Evolutionary conservation across 2,888 invertebrate genomes (phyloP).

Genomic region (Oligia strigilis): DNA sequence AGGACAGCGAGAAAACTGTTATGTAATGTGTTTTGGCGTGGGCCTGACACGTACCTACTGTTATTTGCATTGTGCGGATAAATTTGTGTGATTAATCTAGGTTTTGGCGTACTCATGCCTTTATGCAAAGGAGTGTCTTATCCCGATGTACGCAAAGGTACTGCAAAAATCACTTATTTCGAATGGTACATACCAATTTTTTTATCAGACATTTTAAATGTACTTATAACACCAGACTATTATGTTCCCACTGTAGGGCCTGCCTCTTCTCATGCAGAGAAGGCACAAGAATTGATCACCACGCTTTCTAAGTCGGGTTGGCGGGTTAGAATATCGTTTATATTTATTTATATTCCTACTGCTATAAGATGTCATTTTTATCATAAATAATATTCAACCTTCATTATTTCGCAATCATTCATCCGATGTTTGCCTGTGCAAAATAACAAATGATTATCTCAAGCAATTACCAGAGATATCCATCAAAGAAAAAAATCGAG

Average conservation of each 20-base stretch:
- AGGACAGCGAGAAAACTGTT: constrained; percentile 63
- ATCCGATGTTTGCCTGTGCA: constrained; percentile 27
- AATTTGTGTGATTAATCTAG: constrained; percentile 21
- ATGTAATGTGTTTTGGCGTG: constrained; percentile 48
- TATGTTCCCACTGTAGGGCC: background rate
- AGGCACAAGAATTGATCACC: background rate
- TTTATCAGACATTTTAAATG: constrained; percentile 70
- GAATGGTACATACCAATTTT: background rate
- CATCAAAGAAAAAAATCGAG: constrained; percentile 6
- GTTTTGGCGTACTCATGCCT: constrained; percentile 25
- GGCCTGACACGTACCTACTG: constrained; percentile 46
- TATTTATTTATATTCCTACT: constrained; percentile 63
- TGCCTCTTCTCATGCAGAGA: background rate
- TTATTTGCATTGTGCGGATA: constrained; percentile 40
- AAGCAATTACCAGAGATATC: constrained; percentile 17
- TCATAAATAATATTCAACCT: constrained; percentile 29
- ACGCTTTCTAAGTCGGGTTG: background rate
- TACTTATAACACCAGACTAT: constrained; percentile 32
- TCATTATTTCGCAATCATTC: constrained; percentile 40
- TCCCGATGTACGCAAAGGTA: background rate
- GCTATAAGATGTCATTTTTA: constrained; percentile 70
- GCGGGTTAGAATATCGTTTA: constrained; percentile 5
- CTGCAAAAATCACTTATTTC: background rate
- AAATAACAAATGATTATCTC: constrained; percentile 40
- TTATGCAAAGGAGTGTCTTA: background rate